Conservation (phyloP, 2,113 vertebrate genomes). For the Butorides virescens region DNA sequence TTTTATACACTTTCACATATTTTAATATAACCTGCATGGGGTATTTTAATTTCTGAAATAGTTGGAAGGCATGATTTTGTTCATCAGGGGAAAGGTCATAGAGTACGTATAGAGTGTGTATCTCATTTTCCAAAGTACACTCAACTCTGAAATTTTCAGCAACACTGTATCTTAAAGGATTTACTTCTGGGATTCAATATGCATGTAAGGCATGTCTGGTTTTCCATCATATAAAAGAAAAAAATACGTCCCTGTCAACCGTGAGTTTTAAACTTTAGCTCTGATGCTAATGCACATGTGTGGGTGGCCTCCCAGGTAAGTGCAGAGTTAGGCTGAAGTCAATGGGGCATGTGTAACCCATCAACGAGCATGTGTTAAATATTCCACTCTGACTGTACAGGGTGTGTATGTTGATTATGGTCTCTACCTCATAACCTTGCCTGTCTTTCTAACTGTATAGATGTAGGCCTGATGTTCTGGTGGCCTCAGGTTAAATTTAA, state of each 20-base stretch:
- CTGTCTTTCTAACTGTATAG: neutral
- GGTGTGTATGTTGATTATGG: neutral
- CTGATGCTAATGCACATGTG: neutral
- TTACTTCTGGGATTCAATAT: neutral
- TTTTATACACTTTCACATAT: neutral
- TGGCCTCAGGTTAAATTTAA: neutral
- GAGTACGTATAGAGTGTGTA: neutral
- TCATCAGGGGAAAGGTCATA: neutral
- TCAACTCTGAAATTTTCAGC: neutral
- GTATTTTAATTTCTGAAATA: constrained; percentile 4
- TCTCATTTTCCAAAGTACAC: neutral
- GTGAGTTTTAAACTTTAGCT: neutral
- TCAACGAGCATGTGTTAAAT: accelerated
- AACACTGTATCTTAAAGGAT: neutral
- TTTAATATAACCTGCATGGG: neutral
- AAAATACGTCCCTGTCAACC: neutral
- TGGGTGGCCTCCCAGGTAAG: neutral
- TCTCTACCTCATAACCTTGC: neutral
- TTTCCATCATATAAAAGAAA: neutral
- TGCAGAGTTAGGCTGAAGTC: neutral
- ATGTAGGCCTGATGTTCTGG: neutral
- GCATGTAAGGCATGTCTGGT: neutral
- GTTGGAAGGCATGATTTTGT: neutral
- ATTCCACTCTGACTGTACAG: neutral
- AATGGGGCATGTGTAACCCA: neutral